phyloP scores from a whole-genome alignment of 92 coral and sea anemone species.

The Phymanthus crucifer region DNA sequence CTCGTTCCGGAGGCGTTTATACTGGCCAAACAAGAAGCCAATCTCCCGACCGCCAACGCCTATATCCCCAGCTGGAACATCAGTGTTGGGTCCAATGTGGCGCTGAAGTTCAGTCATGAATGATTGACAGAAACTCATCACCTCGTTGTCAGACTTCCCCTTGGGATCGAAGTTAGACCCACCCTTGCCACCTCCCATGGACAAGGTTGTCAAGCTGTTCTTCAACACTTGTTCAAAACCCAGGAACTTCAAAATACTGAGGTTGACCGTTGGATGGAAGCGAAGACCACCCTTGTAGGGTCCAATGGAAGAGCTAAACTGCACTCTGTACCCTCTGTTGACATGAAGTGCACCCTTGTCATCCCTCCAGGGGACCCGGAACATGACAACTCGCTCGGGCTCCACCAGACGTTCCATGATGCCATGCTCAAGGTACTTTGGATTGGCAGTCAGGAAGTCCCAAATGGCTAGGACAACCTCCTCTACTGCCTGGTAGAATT shows the following conservation, averaged over 20 bases:
- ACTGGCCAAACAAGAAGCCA: conserved; percentile 86
- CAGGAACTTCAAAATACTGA: conserved; percentile 73
- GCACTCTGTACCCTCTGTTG: conserved; percentile 75
- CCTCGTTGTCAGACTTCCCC: conserved; percentile 82
- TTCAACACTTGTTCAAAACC: conserved; percentile 89
- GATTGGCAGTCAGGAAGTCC: conserved; percentile 68
- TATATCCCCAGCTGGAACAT: conserved; percentile 91
- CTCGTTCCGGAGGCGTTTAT: conserved; percentile 85
- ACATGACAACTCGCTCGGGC: conserved; percentile 81
- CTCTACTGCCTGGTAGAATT: conserved; percentile 84
- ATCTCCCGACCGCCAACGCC: conserved; percentile 91
- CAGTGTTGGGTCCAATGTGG: conserved; percentile 80
- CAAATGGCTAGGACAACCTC: conserved; percentile 71
- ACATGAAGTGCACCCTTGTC: conserved; percentile 71
- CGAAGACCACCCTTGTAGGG: conserved; percentile 93
- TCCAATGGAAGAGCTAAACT: conserved; percentile 83
- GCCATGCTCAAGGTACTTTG: conserved; percentile 44
- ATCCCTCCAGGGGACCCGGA: conserved; percentile 84
- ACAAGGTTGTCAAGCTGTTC: conserved; percentile 83
- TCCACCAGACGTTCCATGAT: conserved; percentile 78
- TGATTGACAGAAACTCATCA: conserved; percentile 89
- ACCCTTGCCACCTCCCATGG: conserved; percentile 93
- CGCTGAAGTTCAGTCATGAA: conserved; percentile 88
- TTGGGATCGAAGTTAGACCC: conserved; percentile 91
- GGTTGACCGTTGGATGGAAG: conserved; percentile 82